These are phyloP conservation scores for Urocyon cinereoargenteus DNA, from an alignment of 2,797 vertebrate genomes.

Conservation along the genomic window DNA sequence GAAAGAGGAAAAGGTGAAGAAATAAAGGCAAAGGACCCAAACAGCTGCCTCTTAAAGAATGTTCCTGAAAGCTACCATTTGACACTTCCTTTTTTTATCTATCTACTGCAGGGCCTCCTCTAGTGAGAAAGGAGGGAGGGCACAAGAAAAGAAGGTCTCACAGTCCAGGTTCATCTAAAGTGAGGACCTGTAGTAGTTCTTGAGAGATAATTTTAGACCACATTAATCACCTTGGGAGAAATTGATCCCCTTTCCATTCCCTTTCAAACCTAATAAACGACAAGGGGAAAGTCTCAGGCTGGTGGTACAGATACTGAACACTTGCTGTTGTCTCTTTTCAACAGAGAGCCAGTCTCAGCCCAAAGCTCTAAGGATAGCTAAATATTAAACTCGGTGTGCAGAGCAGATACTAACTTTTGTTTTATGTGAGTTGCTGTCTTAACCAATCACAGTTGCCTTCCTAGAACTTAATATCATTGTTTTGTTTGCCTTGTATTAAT, in stretches of 20 bases:
- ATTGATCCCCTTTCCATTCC: background rate
- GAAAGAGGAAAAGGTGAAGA: background rate
- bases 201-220: background rate
- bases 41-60: background rate
- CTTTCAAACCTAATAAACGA: background rate
- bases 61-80: background rate
- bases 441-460: background rate
- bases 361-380: background rate
- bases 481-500: background rate
- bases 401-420: background rate
- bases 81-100: background rate
- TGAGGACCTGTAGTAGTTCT: background rate
- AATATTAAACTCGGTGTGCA: rapidly evolving
- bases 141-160: background rate
- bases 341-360: background rate
- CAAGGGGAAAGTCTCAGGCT: background rate
- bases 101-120: background rate
- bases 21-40: background rate
- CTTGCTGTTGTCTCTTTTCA: background rate
- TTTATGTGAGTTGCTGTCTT: background rate
- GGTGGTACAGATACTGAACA: background rate
- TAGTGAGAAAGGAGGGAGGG: background rate
- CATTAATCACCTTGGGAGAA: background rate
- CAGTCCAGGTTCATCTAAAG: background rate
- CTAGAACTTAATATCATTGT: background rate